Evolutionary conservation across 2,888 invertebrate genomes (phyloP), one percentile per base, ranked within the genome.

Genomic region (Lasioglossum marginatum): DNA sequence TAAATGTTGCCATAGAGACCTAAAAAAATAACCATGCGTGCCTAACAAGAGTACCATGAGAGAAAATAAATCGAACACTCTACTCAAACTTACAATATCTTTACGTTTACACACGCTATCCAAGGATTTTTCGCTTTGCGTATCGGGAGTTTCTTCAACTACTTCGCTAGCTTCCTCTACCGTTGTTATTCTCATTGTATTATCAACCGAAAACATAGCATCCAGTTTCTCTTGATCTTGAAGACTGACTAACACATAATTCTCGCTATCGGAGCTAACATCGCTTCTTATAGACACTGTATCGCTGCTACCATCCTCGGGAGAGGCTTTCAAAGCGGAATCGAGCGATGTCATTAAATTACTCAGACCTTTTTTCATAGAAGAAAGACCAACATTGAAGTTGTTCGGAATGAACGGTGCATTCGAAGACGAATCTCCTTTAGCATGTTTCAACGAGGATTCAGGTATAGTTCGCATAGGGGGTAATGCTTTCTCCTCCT

Each of bases 131-230:
- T 98, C 98, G 89, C 98, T 98, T n/a, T 97, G 97, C 0, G 98
- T 97, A 0, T 98, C 98, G 4, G 96, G 96, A 23, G 96, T 96
- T 91, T 97, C 97, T 93, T 98, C 98, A 73, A 97, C 96, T 19
- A 98, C 98, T 93, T 98, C 98, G n/a, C 97, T 97, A 0, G 98
- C 98, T 57, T 98, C 97, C 93, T 98, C 98, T 6, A 98, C 97
- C 0, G 96, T 84, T 0, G 94, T 90, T 72, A 94, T 92, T 40
- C 93, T 92, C 48, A 93, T 93, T 0, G 91, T 89, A 88, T 93
- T 94, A 68, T 94, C 93, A 12, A 94, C 90, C 5, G 93, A 91
- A 75, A 95, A 95, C 37, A 93, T 97, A 1, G 97, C 96, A 85
- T 97, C 97, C 87, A 96, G 96, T 80, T 96, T 96, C 82, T 96